A percentile compares a stretch with the other conserved stretches of the same genome.
These are phyloP conservation scores for Ancistrus triradiatus DNA, from an alignment of 2,113 vertebrate species.

Conservation along the genomic window DNA sequence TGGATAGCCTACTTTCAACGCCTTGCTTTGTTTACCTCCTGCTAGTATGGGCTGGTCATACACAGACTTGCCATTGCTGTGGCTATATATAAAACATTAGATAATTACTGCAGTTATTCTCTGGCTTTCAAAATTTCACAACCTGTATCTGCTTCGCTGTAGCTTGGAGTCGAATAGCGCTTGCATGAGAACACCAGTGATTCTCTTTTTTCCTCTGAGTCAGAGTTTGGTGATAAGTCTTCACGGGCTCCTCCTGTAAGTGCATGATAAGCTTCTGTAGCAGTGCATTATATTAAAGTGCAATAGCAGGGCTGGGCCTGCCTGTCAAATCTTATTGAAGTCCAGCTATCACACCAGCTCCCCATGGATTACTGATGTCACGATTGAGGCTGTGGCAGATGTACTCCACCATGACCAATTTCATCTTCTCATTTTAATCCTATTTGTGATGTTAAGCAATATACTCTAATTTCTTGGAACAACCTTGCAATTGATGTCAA, in stretches of 20 bases:
- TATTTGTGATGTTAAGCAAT: no score
- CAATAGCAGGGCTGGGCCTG: conserved; percentile 30
- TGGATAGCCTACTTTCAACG: conserved; percentile 21
- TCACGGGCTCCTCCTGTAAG: conserved; percentile 60
- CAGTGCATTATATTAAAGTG: conserved; percentile 22
- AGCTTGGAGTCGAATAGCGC: conserved; percentile 50
- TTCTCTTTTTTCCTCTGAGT: conserved; percentile 53
- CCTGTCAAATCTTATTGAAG: neutral
- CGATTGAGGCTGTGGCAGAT: neutral
- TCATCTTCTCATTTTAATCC: no score
- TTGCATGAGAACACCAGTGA: conserved; percentile 46
- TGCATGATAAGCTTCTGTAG: conserved; percentile 57
- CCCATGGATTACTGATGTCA: neutral
- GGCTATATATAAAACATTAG: conserved; percentile 54
- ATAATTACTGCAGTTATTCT: conserved; percentile 41
- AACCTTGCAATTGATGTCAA: no score
- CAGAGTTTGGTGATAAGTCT: conserved; percentile 58
- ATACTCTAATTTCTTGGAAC: no score
- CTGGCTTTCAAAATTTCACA: no score
- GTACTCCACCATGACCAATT: no score
- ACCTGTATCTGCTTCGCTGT: conserved; percentile 9
- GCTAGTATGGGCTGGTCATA: conserved; percentile 4
- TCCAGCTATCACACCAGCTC: conserved; percentile 25
- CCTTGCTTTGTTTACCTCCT: conserved; percentile 31
- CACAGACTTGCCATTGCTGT: conserved; percentile 56